Conservation (phyloP, 2,797 vertebrate species). For the Sebastolobus altivelis region DNA sequence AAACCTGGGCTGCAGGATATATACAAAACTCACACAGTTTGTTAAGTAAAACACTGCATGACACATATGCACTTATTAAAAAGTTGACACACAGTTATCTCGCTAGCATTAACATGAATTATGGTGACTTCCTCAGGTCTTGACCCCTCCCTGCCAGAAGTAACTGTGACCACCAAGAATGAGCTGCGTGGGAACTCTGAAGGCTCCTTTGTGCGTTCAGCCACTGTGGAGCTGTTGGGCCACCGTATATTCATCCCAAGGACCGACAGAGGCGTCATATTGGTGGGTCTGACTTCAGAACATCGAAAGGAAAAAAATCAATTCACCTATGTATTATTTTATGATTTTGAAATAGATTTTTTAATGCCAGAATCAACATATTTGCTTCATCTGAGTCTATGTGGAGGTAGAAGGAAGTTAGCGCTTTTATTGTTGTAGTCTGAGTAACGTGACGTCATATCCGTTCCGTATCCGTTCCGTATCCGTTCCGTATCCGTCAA, state of each 20-base stretch:
- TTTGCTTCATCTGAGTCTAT: no score
- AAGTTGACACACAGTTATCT: background rate
- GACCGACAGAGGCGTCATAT: background rate
- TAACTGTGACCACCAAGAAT: conserved; percentile 56
- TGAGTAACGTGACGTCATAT: no score
- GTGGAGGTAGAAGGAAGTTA: no score
- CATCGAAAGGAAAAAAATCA: no score
- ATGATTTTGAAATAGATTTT: no score
- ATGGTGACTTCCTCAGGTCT: conserved; percentile 10
- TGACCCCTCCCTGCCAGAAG: conserved; percentile 27
- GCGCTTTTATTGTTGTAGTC: no score
- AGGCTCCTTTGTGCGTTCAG: conserved; percentile 50
- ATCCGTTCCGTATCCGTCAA: no score
- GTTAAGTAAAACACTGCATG: background rate
- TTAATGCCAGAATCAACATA: no score
- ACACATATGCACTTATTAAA: background rate
- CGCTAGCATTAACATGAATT: background rate
- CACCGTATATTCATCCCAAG: conserved; percentile 16
- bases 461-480: no score
- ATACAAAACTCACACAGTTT: background rate
- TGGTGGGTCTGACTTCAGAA: conserved; percentile 25
- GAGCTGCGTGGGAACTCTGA: conserved; percentile 45
- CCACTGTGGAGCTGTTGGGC: conserved; percentile 29
- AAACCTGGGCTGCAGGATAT: background rate
- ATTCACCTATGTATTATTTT: no score